Conservation (phyloP, 2,113 vertebrate genomes). For the Mormoops blainvillei region DNA sequence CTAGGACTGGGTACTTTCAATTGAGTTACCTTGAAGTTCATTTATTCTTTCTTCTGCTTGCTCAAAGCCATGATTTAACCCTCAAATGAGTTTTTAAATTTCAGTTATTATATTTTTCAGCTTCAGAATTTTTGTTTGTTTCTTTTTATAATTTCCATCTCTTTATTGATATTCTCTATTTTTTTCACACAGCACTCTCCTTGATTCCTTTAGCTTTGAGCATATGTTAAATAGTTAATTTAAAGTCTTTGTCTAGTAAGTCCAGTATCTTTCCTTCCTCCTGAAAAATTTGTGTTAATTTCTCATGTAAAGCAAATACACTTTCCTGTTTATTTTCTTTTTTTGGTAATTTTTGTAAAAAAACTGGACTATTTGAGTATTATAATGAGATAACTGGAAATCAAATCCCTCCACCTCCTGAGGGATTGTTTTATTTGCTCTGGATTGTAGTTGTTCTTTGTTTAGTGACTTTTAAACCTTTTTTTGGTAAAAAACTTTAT, state of each 20-base stretch:
- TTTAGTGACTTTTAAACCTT: not conserved
- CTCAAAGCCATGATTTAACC: not conserved
- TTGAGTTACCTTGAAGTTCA: not conserved
- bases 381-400: not conserved
- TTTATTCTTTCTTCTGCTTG: not conserved
- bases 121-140: not conserved
- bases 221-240: not conserved
- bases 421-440: not conserved
- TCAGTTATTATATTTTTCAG: not conserved
- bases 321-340: not conserved
- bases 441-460: not conserved
- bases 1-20: not conserved
- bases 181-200: not conserved
- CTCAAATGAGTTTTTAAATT: not conserved
- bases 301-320: not conserved
- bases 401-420: not conserved
- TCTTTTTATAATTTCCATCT: not conserved
- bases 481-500: not conserved
- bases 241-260: not conserved
- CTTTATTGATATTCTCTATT: not conserved
- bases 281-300: not conserved
- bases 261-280: not conserved
- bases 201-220: not conserved
- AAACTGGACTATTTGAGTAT: not conserved
- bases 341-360: not conserved